These are phyloP conservation scores for Priocnemis perturbator DNA, from an alignment of 2,888 invertebrate species.

Conservation along the genomic window DNA sequence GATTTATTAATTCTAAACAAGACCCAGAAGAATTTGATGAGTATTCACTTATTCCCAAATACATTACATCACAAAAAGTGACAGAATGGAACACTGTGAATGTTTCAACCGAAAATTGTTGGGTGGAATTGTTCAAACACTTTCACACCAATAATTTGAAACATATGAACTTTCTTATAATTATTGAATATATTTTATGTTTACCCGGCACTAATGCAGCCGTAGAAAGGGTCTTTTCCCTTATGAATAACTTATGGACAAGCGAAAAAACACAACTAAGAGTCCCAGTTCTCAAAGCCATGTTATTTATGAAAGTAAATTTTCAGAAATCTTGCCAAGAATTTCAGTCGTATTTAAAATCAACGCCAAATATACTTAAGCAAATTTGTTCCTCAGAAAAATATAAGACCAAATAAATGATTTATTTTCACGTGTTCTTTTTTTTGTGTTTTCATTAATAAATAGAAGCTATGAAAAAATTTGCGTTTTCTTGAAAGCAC, in stretches of 20 bases:
- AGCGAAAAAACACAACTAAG: constrained; percentile 2
- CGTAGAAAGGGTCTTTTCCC: constrained; percentile 2
- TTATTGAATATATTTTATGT: too few relatives aligned
- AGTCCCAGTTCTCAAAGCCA: constrained; percentile 9
- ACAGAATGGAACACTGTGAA: too few relatives aligned
- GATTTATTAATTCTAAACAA: too few relatives aligned
- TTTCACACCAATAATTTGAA: too few relatives aligned
- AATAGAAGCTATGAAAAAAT: constrained; percentile 11
- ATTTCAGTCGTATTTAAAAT: too few relatives aligned
- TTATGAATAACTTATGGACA: constrained; percentile 9
- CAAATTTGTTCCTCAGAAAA: constrained; percentile 12
- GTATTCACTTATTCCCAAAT: too few relatives aligned
- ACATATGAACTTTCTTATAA: too few relatives aligned
- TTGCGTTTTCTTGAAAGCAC: constrained; percentile 1
- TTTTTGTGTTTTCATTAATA: constrained; percentile 8
- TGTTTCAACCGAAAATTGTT: too few relatives aligned
- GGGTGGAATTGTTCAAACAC: too few relatives aligned
- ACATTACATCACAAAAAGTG: too few relatives aligned
- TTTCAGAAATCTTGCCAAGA: background rate
- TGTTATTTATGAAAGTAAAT: constrained; percentile 10
- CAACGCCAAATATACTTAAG: background rate
- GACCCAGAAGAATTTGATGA: too few relatives aligned
- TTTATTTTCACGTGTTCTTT: constrained; percentile 9
- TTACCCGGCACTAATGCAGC: background rate
- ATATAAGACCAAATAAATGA: constrained; percentile 7